Conservation (phyloP, 2,888 invertebrate species). For the Microctonus hyperodae region DNA sequence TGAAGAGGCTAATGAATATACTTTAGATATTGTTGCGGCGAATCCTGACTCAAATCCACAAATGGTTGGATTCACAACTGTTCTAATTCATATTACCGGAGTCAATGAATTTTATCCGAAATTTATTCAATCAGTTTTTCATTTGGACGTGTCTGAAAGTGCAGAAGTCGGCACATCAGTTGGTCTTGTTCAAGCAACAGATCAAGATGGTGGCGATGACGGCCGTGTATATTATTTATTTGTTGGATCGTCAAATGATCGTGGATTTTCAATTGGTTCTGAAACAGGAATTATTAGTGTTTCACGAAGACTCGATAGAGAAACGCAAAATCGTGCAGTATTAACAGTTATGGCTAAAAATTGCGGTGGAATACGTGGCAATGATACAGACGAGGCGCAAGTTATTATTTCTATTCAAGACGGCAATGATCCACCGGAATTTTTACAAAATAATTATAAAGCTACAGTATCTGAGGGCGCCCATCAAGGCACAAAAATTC, state of each 20-base stretch:
- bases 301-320: slow-evolving; percentile 81
- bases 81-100: slow-evolving; percentile 80
- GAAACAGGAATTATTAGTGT: slow-evolving; percentile 86
- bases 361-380: slow-evolving; percentile 90
- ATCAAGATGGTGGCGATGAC: slow-evolving; percentile 88
- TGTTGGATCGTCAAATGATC: slow-evolving; percentile 91
- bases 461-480: slow-evolving; percentile 84
- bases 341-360: slow-evolving; percentile 95
- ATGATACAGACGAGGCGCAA: slow-evolving; percentile 95
- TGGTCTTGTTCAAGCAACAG: slow-evolving; percentile 86
- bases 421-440: slow-evolving; percentile 96
- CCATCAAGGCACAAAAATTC: slow-evolving; percentile 74
- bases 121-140: slow-evolving; percentile 88
- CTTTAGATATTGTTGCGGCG: slow-evolving; percentile 79
- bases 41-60: slow-evolving; percentile 79
- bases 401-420: slow-evolving; percentile 93
- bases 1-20: slow-evolving; percentile 80
- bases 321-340: slow-evolving; percentile 88
- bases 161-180: slow-evolving; percentile 85
- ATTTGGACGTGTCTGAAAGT: slow-evolving; percentile 92
- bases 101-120: slow-evolving; percentile 89
- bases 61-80: slow-evolving; percentile 78
- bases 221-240: slow-evolving; percentile 91
- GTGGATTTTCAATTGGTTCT: slow-evolving; percentile 86
- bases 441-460: slow-evolving; percentile 80